Evolutionary conservation across 2,888 invertebrate species (phyloP).

Genomic region (Nephrotoma flavescens): DNA sequence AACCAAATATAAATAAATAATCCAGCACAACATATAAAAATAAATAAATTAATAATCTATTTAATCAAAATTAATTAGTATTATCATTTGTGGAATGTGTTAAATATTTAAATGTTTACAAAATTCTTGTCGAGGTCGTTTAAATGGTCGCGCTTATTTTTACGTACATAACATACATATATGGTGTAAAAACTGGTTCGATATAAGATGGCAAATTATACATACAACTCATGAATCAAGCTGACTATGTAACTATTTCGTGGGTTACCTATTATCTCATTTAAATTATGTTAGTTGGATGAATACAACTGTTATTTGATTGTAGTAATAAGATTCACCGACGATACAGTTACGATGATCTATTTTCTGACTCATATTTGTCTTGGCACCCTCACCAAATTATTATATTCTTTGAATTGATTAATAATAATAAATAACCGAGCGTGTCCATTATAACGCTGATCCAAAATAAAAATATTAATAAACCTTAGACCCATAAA

Average conservation of each 20-base stretch:
- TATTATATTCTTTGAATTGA: background rate
- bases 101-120: background rate
- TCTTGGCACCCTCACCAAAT: background rate
- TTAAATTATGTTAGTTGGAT: background rate
- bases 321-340: background rate
- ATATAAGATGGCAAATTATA: background rate
- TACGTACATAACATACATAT: background rate
- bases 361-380: background rate
- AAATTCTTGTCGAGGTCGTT: background rate
- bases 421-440: background rate
- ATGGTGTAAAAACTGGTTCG: background rate
- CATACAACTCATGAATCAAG: background rate
- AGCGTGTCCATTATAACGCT: background rate
- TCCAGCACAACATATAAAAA: background rate
- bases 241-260: background rate
- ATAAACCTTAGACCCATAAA: background rate
- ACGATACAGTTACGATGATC: background rate
- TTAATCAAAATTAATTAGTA: background rate
- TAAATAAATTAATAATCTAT: background rate
- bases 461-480: background rate
- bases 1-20: background rate
- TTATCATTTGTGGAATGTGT: background rate
- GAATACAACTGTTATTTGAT: background rate
- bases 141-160: background rate
- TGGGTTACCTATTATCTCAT: background rate